Evolutionary conservation across 2,888 invertebrate genomes (phyloP).

Genomic region (Orchestes rusci): DNA sequence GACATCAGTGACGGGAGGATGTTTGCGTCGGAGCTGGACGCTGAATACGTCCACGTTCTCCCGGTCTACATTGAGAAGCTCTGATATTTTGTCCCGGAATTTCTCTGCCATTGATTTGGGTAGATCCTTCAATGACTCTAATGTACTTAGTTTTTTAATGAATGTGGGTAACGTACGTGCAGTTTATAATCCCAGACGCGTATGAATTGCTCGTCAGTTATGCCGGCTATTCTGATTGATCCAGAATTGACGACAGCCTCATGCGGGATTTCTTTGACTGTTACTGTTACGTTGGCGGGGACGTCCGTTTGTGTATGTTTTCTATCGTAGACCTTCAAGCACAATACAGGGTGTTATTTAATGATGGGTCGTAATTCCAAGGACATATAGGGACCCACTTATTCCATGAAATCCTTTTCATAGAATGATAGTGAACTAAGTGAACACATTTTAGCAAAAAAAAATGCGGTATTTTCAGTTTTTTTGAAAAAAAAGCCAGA

Average conservation of each 20-base stretch:
- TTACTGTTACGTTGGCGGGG: constrained; percentile 92
- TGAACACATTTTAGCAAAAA: neutral
- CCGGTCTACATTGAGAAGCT: constrained; percentile 74
- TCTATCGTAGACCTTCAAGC: constrained; percentile 60
- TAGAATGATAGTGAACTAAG: no score
- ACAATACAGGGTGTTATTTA: no score
- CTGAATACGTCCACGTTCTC: constrained; percentile 96
- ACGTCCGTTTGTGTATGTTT: constrained; percentile 94
- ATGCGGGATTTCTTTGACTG: constrained; percentile 89
- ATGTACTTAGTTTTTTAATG: no score
- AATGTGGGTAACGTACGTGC: constrained; percentile 20
- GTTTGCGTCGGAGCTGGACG: constrained; percentile 80
- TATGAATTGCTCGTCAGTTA: constrained; percentile 94
- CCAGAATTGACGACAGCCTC: constrained; percentile 95
- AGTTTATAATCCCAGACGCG: constrained; percentile 90
- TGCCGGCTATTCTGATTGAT: constrained; percentile 85
- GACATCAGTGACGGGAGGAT: constrained; percentile 85
- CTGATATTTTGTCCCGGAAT: constrained; percentile 81
- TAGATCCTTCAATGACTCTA: constrained; percentile 54
- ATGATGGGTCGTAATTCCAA: no score
- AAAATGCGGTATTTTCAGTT: no score
- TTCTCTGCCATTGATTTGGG: constrained; percentile 83
- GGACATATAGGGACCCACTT: no score
- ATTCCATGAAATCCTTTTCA: no score
- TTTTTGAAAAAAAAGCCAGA: no score